Conservation (phyloP, 2,888 invertebrate genomes). For the Chloroclysta siterata region DNA sequence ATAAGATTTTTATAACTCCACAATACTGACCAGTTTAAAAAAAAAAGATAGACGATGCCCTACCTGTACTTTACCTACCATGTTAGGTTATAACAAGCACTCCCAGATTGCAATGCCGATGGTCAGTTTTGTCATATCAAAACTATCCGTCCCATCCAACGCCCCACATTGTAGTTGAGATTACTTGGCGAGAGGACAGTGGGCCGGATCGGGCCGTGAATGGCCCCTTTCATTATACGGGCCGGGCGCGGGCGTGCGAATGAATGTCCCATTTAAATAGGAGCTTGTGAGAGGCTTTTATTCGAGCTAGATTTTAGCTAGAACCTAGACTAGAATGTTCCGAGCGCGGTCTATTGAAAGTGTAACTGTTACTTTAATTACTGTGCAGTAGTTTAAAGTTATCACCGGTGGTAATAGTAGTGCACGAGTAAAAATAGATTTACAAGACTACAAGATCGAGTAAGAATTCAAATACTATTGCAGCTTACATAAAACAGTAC, state of each 20-base stretch:
- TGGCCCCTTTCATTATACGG: conserved; percentile 27
- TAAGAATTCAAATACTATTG: no score
- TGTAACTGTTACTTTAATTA: conserved; percentile 1
- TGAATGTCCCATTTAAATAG: conserved; percentile 32
- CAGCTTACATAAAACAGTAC: no score
- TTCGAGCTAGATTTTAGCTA: conserved; percentile 20
- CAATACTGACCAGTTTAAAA: no score
- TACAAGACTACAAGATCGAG: no score
- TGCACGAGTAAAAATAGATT: background rate
- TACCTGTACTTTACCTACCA: no score
- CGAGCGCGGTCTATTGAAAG: conserved; percentile 6
- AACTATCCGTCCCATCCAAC: conserved; percentile 9
- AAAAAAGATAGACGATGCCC: no score
- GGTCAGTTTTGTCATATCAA: conserved; percentile 8
- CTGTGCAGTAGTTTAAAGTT: background rate
- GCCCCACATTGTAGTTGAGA: conserved; percentile 26
- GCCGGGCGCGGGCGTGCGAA: conserved; percentile 16
- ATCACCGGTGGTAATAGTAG: background rate
- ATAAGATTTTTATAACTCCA: no score
- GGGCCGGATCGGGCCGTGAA: conserved; percentile 22
- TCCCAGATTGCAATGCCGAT: conserved; percentile 2
- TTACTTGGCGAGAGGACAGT: conserved; percentile 29
- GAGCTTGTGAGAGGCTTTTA: conserved; percentile 27
- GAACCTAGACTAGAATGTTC: conserved; percentile 14
- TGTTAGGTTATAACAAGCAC: background rate